Conservation (phyloP, 2,888 invertebrate species). For the Ellobium chinense region DNA sequence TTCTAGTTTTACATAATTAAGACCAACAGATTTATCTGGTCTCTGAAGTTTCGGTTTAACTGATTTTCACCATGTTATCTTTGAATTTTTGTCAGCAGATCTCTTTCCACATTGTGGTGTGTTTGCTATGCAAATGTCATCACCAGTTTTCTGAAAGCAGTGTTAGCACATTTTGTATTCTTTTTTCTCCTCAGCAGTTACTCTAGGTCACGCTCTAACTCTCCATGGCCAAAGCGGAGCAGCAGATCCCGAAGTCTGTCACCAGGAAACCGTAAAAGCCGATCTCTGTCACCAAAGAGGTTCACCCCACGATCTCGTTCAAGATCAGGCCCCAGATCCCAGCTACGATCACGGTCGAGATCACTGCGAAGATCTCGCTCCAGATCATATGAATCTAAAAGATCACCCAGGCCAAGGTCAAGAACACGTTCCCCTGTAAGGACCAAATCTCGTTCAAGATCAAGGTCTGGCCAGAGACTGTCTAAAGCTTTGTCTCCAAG, state of each 20-base stretch:
- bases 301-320: constrained; percentile 21
- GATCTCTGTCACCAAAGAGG: constrained; percentile 32
- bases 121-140: no score
- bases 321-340: constrained; percentile 7
- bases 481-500: constrained; percentile 20
- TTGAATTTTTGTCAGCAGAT: no score
- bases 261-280: constrained; percentile 17
- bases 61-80: no score
- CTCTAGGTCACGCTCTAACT: constrained; percentile 33
- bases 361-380: constrained; percentile 30
- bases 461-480: constrained; percentile 6
- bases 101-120: no score
- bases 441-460: constrained; percentile 34
- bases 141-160: no score
- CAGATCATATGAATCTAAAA: constrained; percentile 19
- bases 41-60: no score
- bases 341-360: constrained; percentile 32
- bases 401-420: neutral
- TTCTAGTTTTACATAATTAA: no score
- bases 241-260: constrained; percentile 31
- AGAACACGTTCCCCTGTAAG: neutral
- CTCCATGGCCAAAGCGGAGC: constrained; percentile 22
- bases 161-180: no score
- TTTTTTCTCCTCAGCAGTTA: no score
- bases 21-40: no score